phyloP scores from a whole-genome alignment of 2,113 vertebrate genomes.

The Colinus virginianus region DNA sequence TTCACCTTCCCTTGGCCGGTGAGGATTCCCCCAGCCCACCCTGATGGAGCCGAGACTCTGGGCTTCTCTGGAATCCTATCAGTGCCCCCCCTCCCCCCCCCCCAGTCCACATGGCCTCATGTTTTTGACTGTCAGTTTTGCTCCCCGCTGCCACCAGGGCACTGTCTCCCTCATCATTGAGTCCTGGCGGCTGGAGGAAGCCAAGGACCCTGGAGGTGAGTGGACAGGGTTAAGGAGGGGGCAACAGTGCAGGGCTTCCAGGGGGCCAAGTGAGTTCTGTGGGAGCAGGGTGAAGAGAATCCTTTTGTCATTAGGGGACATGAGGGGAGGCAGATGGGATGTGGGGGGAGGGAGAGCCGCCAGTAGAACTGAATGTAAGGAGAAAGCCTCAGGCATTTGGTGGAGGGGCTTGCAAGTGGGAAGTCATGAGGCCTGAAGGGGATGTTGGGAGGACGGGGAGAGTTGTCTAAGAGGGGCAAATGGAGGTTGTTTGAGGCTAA shows the following conservation, averaged over 20 bases:
- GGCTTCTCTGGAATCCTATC: background rate
- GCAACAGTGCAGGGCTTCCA: no score
- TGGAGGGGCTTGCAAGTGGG: slow-evolving; percentile 83
- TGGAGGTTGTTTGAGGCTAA: no score
- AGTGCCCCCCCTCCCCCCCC: background rate
- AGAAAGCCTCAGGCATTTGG: slow-evolving; percentile 76
- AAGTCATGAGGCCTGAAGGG: no score
- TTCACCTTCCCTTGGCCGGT: background rate
- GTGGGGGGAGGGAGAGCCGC: slow-evolving; percentile 52
- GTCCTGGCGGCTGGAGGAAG: slow-evolving; percentile 79
- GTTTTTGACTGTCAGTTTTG: no score
- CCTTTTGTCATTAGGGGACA: no score
- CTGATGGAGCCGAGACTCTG: background rate
- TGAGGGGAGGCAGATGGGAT: no score
- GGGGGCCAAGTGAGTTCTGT: no score
- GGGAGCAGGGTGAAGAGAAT: no score
- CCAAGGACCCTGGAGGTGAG: slow-evolving; percentile 80
- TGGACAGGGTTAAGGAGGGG: slow-evolving; percentile 47
- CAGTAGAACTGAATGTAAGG: background rate
- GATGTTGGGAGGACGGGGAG: no score
- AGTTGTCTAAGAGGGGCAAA: no score
- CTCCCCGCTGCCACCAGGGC: slow-evolving; percentile 69
- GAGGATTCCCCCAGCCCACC: background rate
- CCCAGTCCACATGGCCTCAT: background rate
- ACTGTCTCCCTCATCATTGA: slow-evolving; percentile 87